Evolutionary conservation across 2,113 vertebrate species (phyloP).

Genomic region (Dryoscopus gambensis): DNA sequence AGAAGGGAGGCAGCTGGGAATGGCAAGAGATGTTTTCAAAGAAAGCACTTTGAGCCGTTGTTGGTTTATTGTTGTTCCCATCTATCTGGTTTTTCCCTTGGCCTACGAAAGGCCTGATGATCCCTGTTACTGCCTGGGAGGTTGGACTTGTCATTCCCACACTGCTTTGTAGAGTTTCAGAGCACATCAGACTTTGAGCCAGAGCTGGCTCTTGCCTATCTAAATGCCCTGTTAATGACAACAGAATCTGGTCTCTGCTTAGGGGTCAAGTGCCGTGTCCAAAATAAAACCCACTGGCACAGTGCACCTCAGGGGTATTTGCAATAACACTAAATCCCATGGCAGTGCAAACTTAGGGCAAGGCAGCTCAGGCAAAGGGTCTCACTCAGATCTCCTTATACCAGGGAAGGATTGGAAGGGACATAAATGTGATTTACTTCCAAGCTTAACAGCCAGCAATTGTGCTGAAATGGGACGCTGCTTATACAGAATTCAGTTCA

Average conservation of each 20-base stretch:
- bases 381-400: background rate
- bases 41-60: background rate
- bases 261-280: background rate
- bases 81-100: background rate
- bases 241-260: background rate
- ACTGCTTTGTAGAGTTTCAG: background rate
- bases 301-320: background rate
- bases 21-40: background rate
- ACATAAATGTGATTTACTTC: slow-evolving; percentile 14
- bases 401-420: background rate
- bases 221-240: background rate
- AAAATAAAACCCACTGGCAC: background rate
- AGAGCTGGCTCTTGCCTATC: background rate
- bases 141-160: background rate
- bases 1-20: background rate
- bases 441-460: background rate
- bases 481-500: background rate
- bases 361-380: background rate
- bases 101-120: background rate
- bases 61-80: background rate
- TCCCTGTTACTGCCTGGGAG: background rate
- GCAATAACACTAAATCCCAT: background rate
- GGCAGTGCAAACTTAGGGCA: background rate
- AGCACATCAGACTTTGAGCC: background rate
- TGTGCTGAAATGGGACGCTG: background rate